Evolutionary conservation across 2,888 invertebrate genomes (phyloP).

Genomic region (Theretra japonica): DNA sequence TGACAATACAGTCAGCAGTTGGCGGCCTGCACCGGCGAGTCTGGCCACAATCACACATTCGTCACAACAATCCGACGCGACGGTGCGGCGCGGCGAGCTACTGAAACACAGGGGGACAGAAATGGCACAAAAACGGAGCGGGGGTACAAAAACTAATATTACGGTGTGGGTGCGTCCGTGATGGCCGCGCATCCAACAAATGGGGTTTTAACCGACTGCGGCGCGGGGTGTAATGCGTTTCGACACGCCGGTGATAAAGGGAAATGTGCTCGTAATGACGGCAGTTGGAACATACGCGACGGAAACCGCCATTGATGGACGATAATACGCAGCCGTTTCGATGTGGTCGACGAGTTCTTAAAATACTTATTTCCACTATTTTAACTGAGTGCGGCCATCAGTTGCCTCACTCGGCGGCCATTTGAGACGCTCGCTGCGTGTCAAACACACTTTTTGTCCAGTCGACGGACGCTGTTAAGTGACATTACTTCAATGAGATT

Average conservation of each 20-base stretch:
- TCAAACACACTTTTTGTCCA: neutral
- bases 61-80: constrained; percentile 12
- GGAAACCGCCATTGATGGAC: constrained; percentile 24
- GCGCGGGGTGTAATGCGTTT: constrained; percentile 32
- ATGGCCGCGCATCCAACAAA: constrained; percentile 31
- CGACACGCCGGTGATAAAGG: constrained; percentile 20
- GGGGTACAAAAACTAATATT: constrained; percentile 21
- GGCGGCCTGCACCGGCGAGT: neutral
- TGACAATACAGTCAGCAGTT: neutral
- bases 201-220: constrained; percentile 39
- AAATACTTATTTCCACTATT: constrained; percentile 17
- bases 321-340: constrained; percentile 17
- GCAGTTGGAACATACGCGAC: neutral
- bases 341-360: constrained; percentile 20
- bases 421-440: neutral
- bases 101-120: neutral
- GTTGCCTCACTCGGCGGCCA: neutral
- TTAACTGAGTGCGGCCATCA: neutral
- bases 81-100: neutral
- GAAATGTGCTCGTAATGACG: constrained; percentile 29
- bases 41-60: constrained; percentile 21
- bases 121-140: constrained; percentile 5
- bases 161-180: neutral
- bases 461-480: neutral
- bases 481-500: neutral